Percentiles rank a stretch among this genome's conserved stretches.
phyloP scores from a whole-genome alignment of 1,140 invertebrate species.

The Eriosoma lanigerum region DNA sequence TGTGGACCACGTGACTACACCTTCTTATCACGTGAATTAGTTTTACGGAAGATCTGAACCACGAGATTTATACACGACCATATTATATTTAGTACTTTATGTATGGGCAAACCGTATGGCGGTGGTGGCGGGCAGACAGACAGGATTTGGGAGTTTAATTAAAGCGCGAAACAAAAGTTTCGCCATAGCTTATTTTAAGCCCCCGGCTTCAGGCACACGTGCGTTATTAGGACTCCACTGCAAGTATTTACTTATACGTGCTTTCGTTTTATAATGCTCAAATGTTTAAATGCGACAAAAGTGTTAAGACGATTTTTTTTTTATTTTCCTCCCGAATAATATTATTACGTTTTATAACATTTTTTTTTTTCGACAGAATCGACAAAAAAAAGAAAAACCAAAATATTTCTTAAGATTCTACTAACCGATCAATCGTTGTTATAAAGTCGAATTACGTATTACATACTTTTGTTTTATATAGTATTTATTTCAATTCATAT shows the following conservation, averaged over 20 bases:
- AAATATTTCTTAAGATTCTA: no score
- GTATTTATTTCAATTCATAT: neutral
- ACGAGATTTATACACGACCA: conserved; percentile 16
- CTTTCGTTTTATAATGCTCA: conserved; percentile 19
- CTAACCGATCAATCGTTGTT: no score
- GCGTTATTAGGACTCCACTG: neutral
- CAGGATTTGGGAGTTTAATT: conserved; percentile 39
- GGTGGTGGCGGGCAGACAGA: conserved; percentile 1
- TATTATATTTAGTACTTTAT: no score
- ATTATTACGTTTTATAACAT: no score
- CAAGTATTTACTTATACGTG: conserved; percentile 48
- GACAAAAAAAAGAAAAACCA: no score
- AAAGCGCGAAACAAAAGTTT: conserved; percentile 45
- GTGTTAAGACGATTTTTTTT: conserved; percentile 5
- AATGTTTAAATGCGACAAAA: neutral
- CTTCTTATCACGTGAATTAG: conserved; percentile 38
- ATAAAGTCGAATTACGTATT: no score
- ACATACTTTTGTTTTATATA: no score
- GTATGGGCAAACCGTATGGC: neutral
- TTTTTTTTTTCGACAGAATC: no score
- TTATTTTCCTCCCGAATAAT: conserved; percentile 1
- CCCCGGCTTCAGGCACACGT: no score
- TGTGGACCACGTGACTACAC: neutral
- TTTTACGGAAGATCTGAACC: conserved; percentile 27
- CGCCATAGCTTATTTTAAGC: conserved; percentile 39